Base-by-base conservation (phyloP, 2,113 vertebrate species). In the Percopsis transmontana region DNA sequence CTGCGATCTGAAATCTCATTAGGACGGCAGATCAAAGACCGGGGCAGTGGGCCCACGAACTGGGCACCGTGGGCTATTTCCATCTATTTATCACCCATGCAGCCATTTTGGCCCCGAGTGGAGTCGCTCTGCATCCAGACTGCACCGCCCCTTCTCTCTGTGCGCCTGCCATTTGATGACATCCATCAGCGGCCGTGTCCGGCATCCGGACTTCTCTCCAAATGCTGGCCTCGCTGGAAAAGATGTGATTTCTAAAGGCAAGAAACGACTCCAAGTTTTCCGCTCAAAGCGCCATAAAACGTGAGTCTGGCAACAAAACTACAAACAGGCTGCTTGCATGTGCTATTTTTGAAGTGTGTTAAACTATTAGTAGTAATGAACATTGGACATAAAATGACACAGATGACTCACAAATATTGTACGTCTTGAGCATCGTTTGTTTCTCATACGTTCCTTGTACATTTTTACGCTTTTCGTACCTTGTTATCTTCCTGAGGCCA, bases 1-100 rank as follows among this genome's bases (percentile, higher is more conserved):
- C 82, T 79, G 68, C 76, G 61, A 77, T 90, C 79, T 87, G 80
- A 87, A 81, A 80, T 75, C 87, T 91, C 87, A 90, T 91, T 91
- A 92, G 87, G 82, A 72, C 55, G 72, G 64, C 55, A 85, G 85
- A 91, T 91, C 80, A 90, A 90, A 90, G 89, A 73, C 54, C n/a
- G 50, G 76, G 82, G 83, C 70, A 71, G 55, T 47, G 16, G 52
- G 84, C 80, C 75, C 72, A 68, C 67, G 83, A 86, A 86, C 84
- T 76, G 85, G 80, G 84, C 75, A 76, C 88, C 76, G 70, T 70
- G 56, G 78, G 84, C 81, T 77, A 80, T 77, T 88, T 84, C 70
- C 63, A 88, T 86, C 80, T 79, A 79, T 83, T 87, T 82, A 88
- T 76, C 75, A 75, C 68, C 76, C 76, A 70, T 45, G 66, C 45